Evolutionary conservation across 2,888 invertebrate genomes (phyloP), one percentile per base, ranked within the genome.

Genomic region (Neria commutata): DNA sequence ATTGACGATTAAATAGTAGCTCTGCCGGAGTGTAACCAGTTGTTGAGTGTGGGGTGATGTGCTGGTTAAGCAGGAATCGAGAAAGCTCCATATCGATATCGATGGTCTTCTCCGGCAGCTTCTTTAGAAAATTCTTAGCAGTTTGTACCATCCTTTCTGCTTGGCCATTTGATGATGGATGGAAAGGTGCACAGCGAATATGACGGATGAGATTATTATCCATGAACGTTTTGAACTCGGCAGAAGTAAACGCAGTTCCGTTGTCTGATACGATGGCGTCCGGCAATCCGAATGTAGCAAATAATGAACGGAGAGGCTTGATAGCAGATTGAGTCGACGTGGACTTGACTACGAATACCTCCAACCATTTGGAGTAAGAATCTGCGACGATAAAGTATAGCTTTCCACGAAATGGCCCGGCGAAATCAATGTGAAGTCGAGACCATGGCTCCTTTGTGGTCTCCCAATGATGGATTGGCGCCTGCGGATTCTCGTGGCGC

Each of bases 121-220:
- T 59, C 46, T 61, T 61, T 26, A 60, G 40, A 52, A 40, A 56
- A 19, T 54, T 54, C 37, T 56, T 54, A 11, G 54, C 54, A 37
- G n/a, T 61, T 62, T 33, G 58, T 23, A 52, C 46, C 46, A 46
- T 46, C 8, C 21, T 17, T 21, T 19, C 46, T 5, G 21, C 46
- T 21, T 46, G 46, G 10, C 46, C 46, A 21, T 46, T 46, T 11
- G 46, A 46, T 6, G 53, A 51, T 25, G 55, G 53, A 53, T 56
- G 58, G 48, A 58, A 58, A 2, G 49, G 58, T 24, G 61, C 58
- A 25, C 24, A 58, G 10, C 61, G 34, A 16, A 56, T 54, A 21
- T 61, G 57, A 23, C 54, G 53, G n/a, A 57, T 54, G 42, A 57
- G 33, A 47, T 58, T 54, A 46, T 54, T 54, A 21, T 58, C 51